Percentiles rank a stretch among this genome's conserved stretches.
Conservation (phyloP, 2,888 invertebrate species). For the Holacanthella duospinosa region DNA sequence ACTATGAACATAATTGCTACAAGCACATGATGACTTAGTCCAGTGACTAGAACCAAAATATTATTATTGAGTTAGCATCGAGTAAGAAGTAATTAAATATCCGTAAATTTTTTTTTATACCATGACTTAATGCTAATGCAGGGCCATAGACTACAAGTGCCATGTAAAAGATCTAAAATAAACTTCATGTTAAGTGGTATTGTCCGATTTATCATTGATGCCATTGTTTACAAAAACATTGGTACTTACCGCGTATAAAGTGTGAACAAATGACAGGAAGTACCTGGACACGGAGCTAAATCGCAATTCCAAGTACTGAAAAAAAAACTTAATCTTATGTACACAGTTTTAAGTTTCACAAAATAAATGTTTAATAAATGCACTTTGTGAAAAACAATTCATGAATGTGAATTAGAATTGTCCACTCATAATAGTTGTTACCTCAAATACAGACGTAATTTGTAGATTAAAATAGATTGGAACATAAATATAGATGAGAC, state of each 20-base stretch:
- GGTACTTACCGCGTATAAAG: slow-evolving; percentile 27
- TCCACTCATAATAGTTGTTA: no score
- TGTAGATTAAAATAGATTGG: slow-evolving; percentile 33
- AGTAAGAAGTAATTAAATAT: slow-evolving; percentile 8
- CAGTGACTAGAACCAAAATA: slow-evolving; percentile 23
- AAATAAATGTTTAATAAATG: no score
- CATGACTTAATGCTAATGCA: slow-evolving; percentile 16
- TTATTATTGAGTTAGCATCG: not conserved
- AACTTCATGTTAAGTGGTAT: not conserved
- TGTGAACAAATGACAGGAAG: slow-evolving; percentile 25
- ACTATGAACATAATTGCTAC: slow-evolving; percentile 32
- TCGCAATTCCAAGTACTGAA: slow-evolving; percentile 32
- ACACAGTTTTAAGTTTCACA: not conserved
- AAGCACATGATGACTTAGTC: slow-evolving; percentile 29
- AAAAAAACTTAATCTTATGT: not conserved
- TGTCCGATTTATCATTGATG: not conserved
- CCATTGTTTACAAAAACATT: not conserved
- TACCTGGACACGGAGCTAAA: slow-evolving; percentile 24
- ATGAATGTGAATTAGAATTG: no score
- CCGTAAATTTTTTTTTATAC: slow-evolving; percentile 7
- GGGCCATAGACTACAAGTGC: slow-evolving; percentile 18
- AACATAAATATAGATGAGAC: slow-evolving; percentile 28
- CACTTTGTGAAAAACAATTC: no score
- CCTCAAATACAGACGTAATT: slow-evolving; percentile 32
- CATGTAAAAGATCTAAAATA: slow-evolving; percentile 20